Conservation (phyloP, 1,140 invertebrate species). For the Chironomus tepperi region DNA sequence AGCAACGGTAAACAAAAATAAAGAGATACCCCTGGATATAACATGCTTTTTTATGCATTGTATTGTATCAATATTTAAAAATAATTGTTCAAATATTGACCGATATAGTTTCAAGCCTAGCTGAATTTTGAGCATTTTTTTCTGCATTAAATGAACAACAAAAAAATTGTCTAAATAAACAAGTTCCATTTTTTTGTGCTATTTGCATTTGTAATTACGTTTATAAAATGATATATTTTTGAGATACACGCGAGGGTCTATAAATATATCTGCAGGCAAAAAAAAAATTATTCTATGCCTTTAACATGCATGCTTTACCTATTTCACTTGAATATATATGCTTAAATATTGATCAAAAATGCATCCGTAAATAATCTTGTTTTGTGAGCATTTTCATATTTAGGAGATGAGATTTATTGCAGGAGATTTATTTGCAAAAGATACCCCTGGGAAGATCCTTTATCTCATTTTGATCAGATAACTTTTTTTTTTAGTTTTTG, state of each 20-base stretch:
- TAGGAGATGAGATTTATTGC: too few species aligned
- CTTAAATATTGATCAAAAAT: too few species aligned
- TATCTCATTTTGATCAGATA: too few species aligned
- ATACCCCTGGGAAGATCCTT: too few species aligned
- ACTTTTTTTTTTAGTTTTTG: too few species aligned
- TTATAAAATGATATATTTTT: too few species aligned
- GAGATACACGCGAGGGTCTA: not conserved
- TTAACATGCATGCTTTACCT: too few species aligned
- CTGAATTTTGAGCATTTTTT: not conserved
- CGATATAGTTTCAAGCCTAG: not conserved
- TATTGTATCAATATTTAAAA: not conserved
- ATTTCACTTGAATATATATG: too few species aligned
- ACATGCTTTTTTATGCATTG: not conserved
- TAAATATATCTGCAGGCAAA: not conserved
- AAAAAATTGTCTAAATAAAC: not conserved
- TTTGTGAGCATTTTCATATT: too few species aligned
- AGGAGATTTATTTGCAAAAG: too few species aligned
- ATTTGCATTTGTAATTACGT: conserved; percentile 11
- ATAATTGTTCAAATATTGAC: conserved; percentile 11
- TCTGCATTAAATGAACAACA: conserved; percentile 7
- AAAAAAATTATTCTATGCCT: too few species aligned
- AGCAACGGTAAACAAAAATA: not conserved
- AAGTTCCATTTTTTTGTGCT: not conserved
- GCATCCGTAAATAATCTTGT: too few species aligned
- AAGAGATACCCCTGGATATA: not conserved